phyloP scores from a whole-genome alignment of 2,113 vertebrate species.

The Lynx canadensis region DNA sequence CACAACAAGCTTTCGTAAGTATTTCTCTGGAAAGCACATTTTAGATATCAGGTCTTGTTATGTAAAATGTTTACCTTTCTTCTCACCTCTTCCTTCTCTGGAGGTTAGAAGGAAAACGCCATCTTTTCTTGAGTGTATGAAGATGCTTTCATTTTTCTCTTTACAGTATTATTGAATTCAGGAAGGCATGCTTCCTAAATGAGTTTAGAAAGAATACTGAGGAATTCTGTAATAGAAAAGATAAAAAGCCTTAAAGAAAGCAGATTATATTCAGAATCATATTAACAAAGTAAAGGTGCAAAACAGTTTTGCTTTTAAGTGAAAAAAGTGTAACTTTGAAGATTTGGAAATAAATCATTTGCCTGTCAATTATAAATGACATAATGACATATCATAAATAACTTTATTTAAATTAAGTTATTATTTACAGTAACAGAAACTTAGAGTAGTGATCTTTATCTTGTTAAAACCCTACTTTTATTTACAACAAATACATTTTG shows the following conservation, averaged over 20 bases:
- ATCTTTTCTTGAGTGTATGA: not conserved
- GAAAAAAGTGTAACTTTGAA: not conserved
- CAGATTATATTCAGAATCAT: not conserved
- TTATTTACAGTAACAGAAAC: not conserved
- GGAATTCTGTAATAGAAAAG: constrained; percentile 20
- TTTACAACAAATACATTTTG: not conserved
- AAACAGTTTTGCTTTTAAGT: not conserved
- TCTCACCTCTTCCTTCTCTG: not conserved
- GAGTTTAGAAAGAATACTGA: not conserved
- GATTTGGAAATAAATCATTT: not conserved
- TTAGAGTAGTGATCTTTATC: not conserved
- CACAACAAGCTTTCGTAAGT: not conserved
- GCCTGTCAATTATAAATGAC: not conserved
- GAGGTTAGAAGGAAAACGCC: not conserved
- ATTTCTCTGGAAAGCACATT: constrained; percentile 18
- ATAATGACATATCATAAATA: not conserved
- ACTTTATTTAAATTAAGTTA: constrained; percentile 8
- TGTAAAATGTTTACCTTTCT: not conserved
- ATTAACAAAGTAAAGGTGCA: not conserved
- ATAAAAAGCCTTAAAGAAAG: not conserved
- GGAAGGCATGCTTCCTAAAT: not conserved
- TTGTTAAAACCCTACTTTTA: not conserved
- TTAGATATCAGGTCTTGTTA: not conserved
- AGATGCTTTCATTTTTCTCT: constrained; percentile 13
- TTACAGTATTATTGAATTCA: not conserved